These are phyloP conservation scores for Drosophila prolongata DNA, from an alignment of 2,888 invertebrate species.

Conservation along the genomic window DNA sequence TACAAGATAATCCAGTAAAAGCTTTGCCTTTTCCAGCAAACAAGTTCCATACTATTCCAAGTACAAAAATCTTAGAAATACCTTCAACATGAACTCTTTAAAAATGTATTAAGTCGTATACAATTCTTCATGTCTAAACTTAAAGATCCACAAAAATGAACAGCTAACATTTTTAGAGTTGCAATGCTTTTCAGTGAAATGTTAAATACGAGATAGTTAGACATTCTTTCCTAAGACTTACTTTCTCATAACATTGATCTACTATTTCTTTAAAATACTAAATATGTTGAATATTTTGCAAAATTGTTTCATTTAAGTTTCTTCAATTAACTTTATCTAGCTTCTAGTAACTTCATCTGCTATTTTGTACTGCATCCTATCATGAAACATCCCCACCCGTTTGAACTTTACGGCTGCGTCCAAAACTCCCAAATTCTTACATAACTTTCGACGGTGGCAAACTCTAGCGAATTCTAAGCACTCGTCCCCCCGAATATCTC, in stretches of 20 bases:
- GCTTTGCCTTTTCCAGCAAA: not conserved
- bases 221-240: too few species aligned
- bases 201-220: too few species aligned
- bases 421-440: conserved; percentile 58
- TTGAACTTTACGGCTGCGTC: not conserved
- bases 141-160: too few species aligned
- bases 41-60: not conserved
- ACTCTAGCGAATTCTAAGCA: conserved; percentile 29
- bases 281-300: too few species aligned
- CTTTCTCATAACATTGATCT: too few species aligned
- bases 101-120: too few species aligned
- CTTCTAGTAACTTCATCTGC: not conserved
- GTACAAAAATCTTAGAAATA: too few species aligned
- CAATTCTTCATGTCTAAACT: too few species aligned
- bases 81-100: too few species aligned
- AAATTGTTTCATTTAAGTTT: not conserved
- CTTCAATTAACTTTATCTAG: not conserved
- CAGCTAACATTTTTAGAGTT: too few species aligned
- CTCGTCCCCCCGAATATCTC: not conserved
- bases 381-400: not conserved
- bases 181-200: too few species aligned
- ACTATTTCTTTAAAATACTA: too few species aligned
- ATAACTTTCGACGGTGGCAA: conserved; percentile 50
- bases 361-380: not conserved
- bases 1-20: conserved; percentile 7